Conservation (phyloP, 2,113 vertebrate genomes). For the Anas platyrhynchos region DNA sequence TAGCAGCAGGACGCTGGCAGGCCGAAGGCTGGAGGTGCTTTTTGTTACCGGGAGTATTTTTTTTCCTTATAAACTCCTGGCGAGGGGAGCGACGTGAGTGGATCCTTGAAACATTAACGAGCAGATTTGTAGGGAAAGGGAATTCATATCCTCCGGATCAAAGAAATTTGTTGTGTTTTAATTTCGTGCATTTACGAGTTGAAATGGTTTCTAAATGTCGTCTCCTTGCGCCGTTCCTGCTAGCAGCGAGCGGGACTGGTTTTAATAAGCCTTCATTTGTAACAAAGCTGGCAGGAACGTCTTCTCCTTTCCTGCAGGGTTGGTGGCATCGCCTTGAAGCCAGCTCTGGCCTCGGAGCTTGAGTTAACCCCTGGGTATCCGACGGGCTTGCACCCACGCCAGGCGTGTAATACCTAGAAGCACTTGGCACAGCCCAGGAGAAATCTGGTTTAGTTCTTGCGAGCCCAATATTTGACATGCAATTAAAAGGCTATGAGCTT, state of each 20-base stretch:
- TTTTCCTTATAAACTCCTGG: background rate
- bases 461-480: background rate
- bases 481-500: conserved; percentile 34
- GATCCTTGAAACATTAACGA: background rate
- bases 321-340: conserved; percentile 28
- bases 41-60: background rate
- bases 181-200: conserved; percentile 37
- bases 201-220: background rate
- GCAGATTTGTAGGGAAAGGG: conserved; percentile 10
- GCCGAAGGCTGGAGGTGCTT: background rate
- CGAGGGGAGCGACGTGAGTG: background rate
- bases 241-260: background rate
- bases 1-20: background rate
- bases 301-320: conserved; percentile 16
- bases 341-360: background rate
- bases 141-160: conserved; percentile 22
- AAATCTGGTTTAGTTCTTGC: background rate
- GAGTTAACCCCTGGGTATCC: background rate
- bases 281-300: conserved; percentile 21
- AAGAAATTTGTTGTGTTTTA: conserved; percentile 39
- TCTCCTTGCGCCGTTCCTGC: background rate
- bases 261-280: conserved; percentile 46
- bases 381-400: background rate
- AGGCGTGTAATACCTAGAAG: background rate
- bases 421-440: background rate